Conservation (phyloP, 2,797 vertebrate genomes). For the Scleropages formosus region DNA sequence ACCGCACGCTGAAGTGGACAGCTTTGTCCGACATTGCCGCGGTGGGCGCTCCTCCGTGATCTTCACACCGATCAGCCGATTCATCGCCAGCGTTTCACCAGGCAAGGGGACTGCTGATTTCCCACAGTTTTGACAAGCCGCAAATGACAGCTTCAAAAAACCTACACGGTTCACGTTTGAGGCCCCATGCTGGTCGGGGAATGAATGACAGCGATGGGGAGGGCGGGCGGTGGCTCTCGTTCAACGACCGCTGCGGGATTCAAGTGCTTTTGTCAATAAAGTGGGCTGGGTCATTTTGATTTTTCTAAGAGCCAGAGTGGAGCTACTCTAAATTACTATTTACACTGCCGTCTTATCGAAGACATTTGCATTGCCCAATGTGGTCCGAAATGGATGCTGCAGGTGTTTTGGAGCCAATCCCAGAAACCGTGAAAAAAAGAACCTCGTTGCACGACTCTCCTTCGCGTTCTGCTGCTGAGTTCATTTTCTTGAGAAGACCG, state of each 20-base stretch:
- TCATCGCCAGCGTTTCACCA: neutral
- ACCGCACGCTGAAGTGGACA: neutral
- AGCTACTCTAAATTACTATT: neutral
- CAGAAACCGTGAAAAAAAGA: neutral
- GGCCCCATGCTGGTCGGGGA: neutral
- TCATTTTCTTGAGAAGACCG: neutral
- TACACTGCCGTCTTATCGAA: neutral
- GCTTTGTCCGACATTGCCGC: neutral
- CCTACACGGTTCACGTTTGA: neutral
- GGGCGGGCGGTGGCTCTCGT: neutral
- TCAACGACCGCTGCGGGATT: neutral
- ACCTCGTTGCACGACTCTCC: neutral
- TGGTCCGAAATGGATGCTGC: neutral
- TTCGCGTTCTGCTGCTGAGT: neutral
- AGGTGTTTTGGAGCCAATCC: neutral
- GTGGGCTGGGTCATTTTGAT: neutral
- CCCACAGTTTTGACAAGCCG: neutral
- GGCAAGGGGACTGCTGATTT: neutral
- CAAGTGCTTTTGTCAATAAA: constrained; percentile 10
- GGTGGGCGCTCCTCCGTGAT: neutral
- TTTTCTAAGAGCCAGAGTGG: too few relatives aligned
- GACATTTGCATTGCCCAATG: neutral
- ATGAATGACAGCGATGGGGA: neutral
- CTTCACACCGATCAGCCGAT: neutral
- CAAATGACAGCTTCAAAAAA: neutral